Base-by-base conservation (phyloP, 2,113 vertebrate species). In the Zapus hudsonius region DNA sequence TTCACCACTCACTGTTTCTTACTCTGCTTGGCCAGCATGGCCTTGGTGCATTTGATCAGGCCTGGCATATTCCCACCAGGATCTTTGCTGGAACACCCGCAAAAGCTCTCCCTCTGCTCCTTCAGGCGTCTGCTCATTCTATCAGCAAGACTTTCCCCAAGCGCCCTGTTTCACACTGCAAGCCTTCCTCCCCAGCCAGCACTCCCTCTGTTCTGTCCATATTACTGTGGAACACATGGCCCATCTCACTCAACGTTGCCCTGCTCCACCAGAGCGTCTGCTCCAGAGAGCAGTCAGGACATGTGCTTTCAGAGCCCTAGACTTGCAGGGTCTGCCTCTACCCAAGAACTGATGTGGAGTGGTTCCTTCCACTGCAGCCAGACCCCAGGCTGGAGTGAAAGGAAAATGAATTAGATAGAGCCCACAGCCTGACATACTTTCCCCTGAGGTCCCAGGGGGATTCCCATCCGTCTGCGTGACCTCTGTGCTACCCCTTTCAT, bases 401-500 rank as follows among this genome's bases (percentile, higher is more conserved):
- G 89, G 80, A 94, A 36, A 66, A 87, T 80, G 89, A 94, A 93
- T 90, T 87, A 70, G 81, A 82, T 92, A 78, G 94, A 75, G 89
- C 59, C 83, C 67, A 42, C 2, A 38, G 67, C 33, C 55, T 87
- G 83, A 95, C 82, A 81, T 93, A 29, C 82, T 52, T 84, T 82
- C 93, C 92, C 36, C 52, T 3, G 5, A 55, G 95, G 61, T 82
- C 94, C 52, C 44, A 17, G 67, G 87, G 82, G 94, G 90, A 92
- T 93, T 91, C 90, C 19, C 89, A 92, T 94, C 95, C 72, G 66
- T 94, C 87, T 47, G 47, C 23, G 10, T 92, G 95, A 95, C 94
- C 95, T 93, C 95, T 16, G 93, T 87, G 81, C 87, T 52, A 85
- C 87, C 92, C 79, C 93, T 96, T 95, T 96, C 40, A 95, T 94